Evolutionary conservation across 2,113 vertebrate genomes (phyloP).

Genomic region (Nyctibius bracteatus): DNA sequence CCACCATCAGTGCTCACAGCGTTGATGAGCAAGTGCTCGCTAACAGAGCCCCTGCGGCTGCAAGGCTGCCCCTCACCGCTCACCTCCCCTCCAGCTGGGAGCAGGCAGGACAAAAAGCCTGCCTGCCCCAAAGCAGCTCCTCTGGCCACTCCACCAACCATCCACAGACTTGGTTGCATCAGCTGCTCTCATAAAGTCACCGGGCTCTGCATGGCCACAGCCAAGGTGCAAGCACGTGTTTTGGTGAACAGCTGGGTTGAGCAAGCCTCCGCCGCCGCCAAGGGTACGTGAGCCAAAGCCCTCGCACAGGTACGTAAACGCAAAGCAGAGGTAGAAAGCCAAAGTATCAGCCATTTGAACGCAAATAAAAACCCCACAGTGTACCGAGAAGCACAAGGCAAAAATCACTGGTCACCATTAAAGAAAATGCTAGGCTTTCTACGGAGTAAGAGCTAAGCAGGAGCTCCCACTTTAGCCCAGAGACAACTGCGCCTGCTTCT

Average conservation of each 20-base stretch:
- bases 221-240: fast-evolving
- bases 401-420: background rate
- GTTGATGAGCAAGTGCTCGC: fast-evolving
- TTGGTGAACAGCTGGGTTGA: background rate
- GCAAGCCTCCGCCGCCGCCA: background rate
- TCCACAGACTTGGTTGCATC: fast-evolving
- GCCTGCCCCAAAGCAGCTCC: background rate
- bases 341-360: background rate
- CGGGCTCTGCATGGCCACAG: fast-evolving
- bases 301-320: background rate
- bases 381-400: background rate
- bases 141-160: fast-evolving
- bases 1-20: background rate
- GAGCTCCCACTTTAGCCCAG: background rate
- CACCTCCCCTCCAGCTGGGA: background rate
- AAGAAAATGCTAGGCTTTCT: background rate
- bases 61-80: background rate
- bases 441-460: background rate
- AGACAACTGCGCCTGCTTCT: background rate
- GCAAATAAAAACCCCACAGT: background rate
- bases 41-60: background rate
- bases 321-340: background rate
- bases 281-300: background rate
- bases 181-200: fast-evolving
- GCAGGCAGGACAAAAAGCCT: background rate